Percentiles rank a stretch among this genome's conserved stretches.
phyloP scores from a whole-genome alignment of 2,113 vertebrate species.

The Columbina picui region DNA sequence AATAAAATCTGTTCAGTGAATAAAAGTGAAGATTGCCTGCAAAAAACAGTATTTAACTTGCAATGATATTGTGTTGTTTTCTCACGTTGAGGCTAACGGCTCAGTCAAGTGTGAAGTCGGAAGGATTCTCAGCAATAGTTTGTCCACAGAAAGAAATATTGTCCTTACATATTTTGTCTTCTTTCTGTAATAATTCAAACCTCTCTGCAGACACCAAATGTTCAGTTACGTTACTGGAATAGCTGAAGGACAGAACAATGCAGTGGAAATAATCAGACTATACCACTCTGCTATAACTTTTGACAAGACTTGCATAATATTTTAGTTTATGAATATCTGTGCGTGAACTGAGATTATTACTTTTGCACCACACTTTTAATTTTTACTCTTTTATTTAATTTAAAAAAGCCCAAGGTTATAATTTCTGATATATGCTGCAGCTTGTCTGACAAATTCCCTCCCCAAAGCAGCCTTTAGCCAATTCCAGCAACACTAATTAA shows the following conservation, averaged over 20 bases:
- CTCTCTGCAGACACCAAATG: neutral
- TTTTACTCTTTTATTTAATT: constrained; percentile 37
- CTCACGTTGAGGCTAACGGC: neutral
- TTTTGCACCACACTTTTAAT: neutral
- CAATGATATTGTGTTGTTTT: neutral
- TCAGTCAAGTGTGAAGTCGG: neutral
- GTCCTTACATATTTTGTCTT: neutral
- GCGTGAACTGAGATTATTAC: neutral
- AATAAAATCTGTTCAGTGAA: neutral
- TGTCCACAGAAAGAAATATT: neutral
- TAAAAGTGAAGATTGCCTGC: neutral
- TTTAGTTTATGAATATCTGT: constrained; percentile 1
- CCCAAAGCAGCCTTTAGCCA: constrained; percentile 4
- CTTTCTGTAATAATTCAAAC: neutral
- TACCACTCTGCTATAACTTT: neutral
- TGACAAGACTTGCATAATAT: neutral
- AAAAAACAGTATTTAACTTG: neutral
- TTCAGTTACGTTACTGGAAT: neutral
- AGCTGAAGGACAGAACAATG: neutral
- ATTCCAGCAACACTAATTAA: constrained; percentile 24
- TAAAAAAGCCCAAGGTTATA: constrained; percentile 8
- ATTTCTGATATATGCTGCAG: neutral
- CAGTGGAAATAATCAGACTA: neutral
- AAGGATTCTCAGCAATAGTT: neutral
- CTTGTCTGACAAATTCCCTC: neutral